phyloP scores from a whole-genome alignment of 2,888 invertebrate genomes.

The Eupithecia abbreviata region DNA sequence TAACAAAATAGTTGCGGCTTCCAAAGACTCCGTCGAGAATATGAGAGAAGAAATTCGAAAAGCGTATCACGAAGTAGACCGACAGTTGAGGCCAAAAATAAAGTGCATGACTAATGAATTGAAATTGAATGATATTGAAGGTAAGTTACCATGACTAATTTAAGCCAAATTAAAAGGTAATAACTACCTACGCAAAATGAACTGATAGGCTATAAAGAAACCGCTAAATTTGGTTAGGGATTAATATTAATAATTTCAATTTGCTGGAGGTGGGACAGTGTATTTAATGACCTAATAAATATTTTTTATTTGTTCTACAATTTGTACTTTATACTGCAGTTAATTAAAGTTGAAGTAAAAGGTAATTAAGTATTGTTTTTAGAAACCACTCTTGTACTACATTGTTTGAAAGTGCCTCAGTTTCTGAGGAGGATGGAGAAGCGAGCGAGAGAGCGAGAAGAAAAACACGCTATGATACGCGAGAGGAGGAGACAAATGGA shows the following conservation, averaged over 20 bases:
- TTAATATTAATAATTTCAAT: not conserved
- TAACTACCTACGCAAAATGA: not conserved
- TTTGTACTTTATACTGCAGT: not conserved
- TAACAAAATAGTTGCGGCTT: conserved; percentile 87
- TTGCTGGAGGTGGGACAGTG: not conserved
- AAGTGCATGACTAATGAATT: conserved; percentile 80
- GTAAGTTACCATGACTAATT: conserved; percentile 47
- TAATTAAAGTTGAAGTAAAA: not conserved
- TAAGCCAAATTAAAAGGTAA: not conserved
- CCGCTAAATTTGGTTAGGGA: not conserved
- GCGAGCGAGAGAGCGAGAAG: conserved; percentile 86
- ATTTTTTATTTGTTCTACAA: not conserved
- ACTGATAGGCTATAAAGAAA: not conserved
- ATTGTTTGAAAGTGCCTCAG: conserved; percentile 85
- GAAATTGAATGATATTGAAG: conserved; percentile 74
- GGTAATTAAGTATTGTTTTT: conserved; percentile 40
- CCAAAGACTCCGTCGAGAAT: conserved; percentile 82
- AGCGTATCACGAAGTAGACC: conserved; percentile 82
- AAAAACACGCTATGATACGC: conserved; percentile 77
- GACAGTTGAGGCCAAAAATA: conserved; percentile 83
- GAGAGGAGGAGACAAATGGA: conserved; percentile 79
- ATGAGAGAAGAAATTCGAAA: conserved; percentile 84
- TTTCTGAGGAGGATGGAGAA: conserved; percentile 89
- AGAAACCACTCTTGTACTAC: conserved; percentile 73
- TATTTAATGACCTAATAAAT: no score